Evolutionary conservation across 2,797 vertebrate genomes (phyloP), one percentile per base, ranked within the genome.

Genomic region (Pterois miles): DNA sequence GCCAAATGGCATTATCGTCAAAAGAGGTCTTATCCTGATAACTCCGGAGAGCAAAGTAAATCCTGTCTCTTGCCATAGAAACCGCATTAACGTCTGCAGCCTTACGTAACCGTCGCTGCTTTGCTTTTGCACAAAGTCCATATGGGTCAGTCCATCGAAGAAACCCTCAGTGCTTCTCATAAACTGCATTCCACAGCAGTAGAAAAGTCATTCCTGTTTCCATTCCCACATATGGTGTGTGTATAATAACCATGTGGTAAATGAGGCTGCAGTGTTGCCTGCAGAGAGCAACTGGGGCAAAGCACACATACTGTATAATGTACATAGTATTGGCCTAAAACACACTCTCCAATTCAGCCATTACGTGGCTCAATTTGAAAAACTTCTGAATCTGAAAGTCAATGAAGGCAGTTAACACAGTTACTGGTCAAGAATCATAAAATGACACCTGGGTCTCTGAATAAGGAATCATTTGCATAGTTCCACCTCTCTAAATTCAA

Each of bases 361-460:
- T 60, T 4, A 50, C 68, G 34, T 1, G 0, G 64, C 73, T 87
- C 60, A 58, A 79, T 86, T 88, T 82, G 73, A 91, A 83, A 77
- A 75, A 34, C 58, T 48, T 71, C 71, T 5, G 1, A 74, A 86
- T 88, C 63, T 91, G 85, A 89, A 88, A 91, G 88, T 89, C 88
- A 91, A 77, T 88, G 87, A 90, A 85, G 78, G 64, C 65, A 59
- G 84, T 88, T 89, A 89, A 88, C 82, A 65, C 13, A 68, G 74
- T 91, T 83, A 85, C 83, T 56, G 65, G 74, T 83, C 83, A 88
- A 91, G 79, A 92, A 86, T 90, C 78, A 87, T 81, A 72, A 89
- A 85, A 80, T 70, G 54, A 8, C 52, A 59, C 84, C 23, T 48
- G 80, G 81, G 81, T 84, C 25, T 82, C 65, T 10, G 48, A 83